A percentile compares a stretch with the other conserved stretches of the same genome.
Conservation (phyloP, 23 tunicate genomes). For the Oikopleura vanhoeffeni region DNA sequence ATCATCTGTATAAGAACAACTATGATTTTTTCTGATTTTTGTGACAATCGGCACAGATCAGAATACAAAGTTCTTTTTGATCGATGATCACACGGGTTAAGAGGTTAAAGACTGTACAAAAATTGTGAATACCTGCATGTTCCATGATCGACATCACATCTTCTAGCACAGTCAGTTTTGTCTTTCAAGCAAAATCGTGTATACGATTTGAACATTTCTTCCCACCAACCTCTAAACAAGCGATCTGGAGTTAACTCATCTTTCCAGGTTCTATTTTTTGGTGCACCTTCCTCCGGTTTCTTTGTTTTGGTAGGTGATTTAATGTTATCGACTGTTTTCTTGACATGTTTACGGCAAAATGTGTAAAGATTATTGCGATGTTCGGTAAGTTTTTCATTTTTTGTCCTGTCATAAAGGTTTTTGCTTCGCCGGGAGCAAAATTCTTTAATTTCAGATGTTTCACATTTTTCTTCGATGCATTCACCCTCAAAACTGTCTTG, state of each 20-base stretch:
- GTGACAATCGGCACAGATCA: too few species aligned
- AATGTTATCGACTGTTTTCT: neutral
- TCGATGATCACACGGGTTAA: too few species aligned
- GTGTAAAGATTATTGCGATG: neutral
- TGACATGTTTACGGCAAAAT: neutral
- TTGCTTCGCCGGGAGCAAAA: neutral
- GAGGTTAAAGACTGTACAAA: too few species aligned
- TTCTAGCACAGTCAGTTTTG: neutral
- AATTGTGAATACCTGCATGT: neutral
- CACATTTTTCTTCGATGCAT: neutral
- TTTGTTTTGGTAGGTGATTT: neutral
- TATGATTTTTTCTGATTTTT: too few species aligned
- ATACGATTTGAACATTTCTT: neutral
- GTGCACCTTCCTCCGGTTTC: neutral
- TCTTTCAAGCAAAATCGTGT: neutral
- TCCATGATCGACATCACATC: neutral
- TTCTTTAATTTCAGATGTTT: neutral
- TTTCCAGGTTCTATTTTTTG: too few species aligned
- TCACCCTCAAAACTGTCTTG: neutral
- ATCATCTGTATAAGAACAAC: too few species aligned
- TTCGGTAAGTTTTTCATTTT: neutral
- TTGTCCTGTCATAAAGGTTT: neutral
- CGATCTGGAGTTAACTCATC: neutral
- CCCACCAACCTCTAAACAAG: slow-evolving; percentile 9
- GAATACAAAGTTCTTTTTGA: too few species aligned